These are phyloP conservation scores for Hyles lineata DNA, from an alignment of 2,888 invertebrate genomes.

Conservation along the genomic window DNA sequence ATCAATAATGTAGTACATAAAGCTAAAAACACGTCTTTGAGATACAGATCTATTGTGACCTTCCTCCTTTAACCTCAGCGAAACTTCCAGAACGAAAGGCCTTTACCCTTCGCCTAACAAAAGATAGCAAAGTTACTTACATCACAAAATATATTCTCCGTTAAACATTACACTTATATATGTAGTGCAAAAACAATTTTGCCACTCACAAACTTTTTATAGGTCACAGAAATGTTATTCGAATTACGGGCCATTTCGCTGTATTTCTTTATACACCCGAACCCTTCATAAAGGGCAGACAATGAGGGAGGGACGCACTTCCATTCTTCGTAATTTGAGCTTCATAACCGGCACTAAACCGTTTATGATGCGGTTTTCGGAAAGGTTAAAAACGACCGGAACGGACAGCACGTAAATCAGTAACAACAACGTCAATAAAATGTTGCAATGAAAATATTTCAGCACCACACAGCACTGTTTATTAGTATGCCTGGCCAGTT, in stretches of 20 bases:
- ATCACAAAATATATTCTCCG: slow-evolving; percentile 48
- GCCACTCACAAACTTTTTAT: slow-evolving; percentile 65
- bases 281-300: slow-evolving; percentile 77
- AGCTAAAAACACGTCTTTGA: slow-evolving; percentile 47
- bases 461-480: background rate
- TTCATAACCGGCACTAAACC: slow-evolving; percentile 78
- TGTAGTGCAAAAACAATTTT: slow-evolving; percentile 61
- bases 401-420: slow-evolving; percentile 70
- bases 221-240: slow-evolving; percentile 79
- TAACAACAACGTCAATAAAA: slow-evolving; percentile 65
- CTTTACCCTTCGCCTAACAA: slow-evolving; percentile 53
- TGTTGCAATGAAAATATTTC: slow-evolving; percentile 63
- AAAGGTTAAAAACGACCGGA: slow-evolving; percentile 77
- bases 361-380: slow-evolving; percentile 79
- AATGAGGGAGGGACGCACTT: slow-evolving; percentile 72
- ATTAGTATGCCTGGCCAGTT: background rate
- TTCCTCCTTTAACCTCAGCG: slow-evolving; percentile 47
- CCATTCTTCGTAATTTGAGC: slow-evolving; percentile 78
- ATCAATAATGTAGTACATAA: slow-evolving; percentile 43
- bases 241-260: slow-evolving; percentile 74
- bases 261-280: slow-evolving; percentile 74
- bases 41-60: slow-evolving; percentile 58
- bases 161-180: slow-evolving; percentile 35
- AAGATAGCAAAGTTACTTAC: slow-evolving; percentile 58
- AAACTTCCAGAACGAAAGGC: slow-evolving; percentile 54